Evolutionary conservation across 2,113 vertebrate species (phyloP).

Genomic region (Condylura cristata): DNA sequence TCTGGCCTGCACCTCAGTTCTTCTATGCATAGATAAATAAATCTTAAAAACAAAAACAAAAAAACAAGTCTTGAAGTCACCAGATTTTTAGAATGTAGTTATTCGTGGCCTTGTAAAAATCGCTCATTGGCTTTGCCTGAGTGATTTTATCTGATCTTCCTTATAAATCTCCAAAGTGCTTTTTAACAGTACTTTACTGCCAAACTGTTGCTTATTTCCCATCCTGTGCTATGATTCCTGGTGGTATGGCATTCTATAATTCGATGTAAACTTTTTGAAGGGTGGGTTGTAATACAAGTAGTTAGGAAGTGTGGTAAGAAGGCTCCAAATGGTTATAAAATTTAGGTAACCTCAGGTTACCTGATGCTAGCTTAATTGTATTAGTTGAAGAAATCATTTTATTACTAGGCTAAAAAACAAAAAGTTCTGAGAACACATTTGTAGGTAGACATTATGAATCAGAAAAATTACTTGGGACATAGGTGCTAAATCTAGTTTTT

Average conservation of each 20-base stretch:
- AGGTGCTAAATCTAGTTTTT: not conserved
- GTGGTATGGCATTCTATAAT: conserved; percentile 7
- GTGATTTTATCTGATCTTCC: not conserved
- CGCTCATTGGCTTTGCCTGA: not conserved
- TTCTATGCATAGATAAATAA: too few species aligned
- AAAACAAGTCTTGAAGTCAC: not conserved
- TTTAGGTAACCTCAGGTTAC: not conserved
- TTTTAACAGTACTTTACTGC: not conserved
- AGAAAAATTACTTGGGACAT: conserved; percentile 35
- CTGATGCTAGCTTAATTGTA: not conserved
- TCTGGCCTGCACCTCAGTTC: too few species aligned
- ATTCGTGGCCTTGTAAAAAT: not conserved
- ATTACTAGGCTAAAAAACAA: not conserved
- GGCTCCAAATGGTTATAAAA: not conserved
- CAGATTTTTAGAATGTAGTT: not conserved
- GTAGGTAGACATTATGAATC: not conserved
- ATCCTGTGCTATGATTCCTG: not conserved
- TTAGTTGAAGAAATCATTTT: conserved; percentile 30
- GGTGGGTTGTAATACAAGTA: not conserved
- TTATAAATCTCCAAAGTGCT: not conserved
- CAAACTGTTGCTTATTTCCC: not conserved
- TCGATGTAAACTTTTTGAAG: conserved; percentile 33
- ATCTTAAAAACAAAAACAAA: too few species aligned
- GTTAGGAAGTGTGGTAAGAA: conserved; percentile 27
- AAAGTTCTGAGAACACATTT: not conserved